These are phyloP conservation scores for Brachylomia viminalis DNA, from an alignment of 2,888 invertebrate species.

Conservation along the genomic window DNA sequence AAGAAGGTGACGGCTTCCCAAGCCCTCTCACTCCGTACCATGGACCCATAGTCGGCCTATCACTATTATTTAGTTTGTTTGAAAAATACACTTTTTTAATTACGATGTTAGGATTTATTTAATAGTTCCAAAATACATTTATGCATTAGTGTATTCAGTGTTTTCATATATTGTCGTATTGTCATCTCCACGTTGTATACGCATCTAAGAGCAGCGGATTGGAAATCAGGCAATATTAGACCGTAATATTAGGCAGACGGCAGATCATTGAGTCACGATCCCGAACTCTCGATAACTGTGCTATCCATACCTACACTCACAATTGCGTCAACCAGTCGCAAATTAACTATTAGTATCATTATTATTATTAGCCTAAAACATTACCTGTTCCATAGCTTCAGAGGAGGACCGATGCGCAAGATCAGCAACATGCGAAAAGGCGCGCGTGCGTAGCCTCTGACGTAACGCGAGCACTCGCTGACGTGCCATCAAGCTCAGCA, in stretches of 20 bases:
- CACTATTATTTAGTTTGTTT: too few relatives aligned
- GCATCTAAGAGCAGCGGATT: not conserved
- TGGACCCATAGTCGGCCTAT: too few relatives aligned
- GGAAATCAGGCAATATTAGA: not conserved
- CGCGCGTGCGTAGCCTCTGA: slow-evolving; percentile 78
- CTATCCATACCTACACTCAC: not conserved
- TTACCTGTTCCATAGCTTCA: slow-evolving; percentile 83
- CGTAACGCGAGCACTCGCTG: slow-evolving; percentile 83
- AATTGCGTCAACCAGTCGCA: not conserved
- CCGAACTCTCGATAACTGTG: not conserved
- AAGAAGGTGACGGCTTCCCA: too few relatives aligned
- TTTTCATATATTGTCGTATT: too few relatives aligned
- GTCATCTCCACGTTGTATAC: too few relatives aligned
- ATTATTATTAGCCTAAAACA: not conserved
- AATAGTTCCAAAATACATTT: too few relatives aligned
- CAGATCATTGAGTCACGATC: not conserved
- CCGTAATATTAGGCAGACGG: not conserved
- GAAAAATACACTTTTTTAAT: too few relatives aligned
- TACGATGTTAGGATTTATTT: too few relatives aligned
- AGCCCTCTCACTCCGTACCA: too few relatives aligned
- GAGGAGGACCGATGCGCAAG: slow-evolving; percentile 84
- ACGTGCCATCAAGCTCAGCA: slow-evolving; percentile 76
- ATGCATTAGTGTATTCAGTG: too few relatives aligned
- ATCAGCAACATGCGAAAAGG: slow-evolving; percentile 78
- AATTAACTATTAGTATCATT: not conserved